Evolutionary conservation across 1,140 invertebrate genomes (phyloP), one percentile per base, ranked within the genome.

Genomic region (Papilio polyxenes): DNA sequence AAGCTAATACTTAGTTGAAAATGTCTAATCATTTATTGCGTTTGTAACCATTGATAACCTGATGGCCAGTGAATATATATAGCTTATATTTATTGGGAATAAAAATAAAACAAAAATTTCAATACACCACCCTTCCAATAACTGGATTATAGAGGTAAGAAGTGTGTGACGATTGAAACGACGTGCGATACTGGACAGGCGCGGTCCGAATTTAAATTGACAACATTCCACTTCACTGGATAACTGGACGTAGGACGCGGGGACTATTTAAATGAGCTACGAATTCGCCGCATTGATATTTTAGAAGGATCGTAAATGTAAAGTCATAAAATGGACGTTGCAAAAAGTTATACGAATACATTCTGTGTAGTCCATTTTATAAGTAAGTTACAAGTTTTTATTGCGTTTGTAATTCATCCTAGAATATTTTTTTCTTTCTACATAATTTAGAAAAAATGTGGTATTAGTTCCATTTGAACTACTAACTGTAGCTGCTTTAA

Each of bases 81-180:
- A 72, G 6, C 4, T 37, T 72, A 6, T 72, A 40, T 72, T 72
- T 31, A 72, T 72, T 37, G 4, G 0, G 31, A 11, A 77, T 31
- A 37, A 77, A 56, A 53, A 77, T 77, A 77, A 77, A 77, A 77
- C 49, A 77, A 77, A 65, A 10, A 80, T 80, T 80, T 80, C 78
- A 65, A 80, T 80, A 80, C 40, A 59, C 40, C 53, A 80, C 78
- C 78, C 59, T 49, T 69, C 62, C 59, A 65, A 69, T 80, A 80
- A 80, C 56, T 44, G 78, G 78, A 80, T 80, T 80, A 80, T 80
- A 23, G 78, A 80, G 62, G 78, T 80, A 80, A 80, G 78, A 80
- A 80, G 78, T 69, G 78, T 48, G 15, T 80, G 62, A 59, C 78
- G 78, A 80, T 80, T 80, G 78, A 80, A 80, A 80, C 78, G 59